Evolutionary conservation across 2,888 invertebrate species (phyloP).

Genomic region (Nymphalis urticae): DNA sequence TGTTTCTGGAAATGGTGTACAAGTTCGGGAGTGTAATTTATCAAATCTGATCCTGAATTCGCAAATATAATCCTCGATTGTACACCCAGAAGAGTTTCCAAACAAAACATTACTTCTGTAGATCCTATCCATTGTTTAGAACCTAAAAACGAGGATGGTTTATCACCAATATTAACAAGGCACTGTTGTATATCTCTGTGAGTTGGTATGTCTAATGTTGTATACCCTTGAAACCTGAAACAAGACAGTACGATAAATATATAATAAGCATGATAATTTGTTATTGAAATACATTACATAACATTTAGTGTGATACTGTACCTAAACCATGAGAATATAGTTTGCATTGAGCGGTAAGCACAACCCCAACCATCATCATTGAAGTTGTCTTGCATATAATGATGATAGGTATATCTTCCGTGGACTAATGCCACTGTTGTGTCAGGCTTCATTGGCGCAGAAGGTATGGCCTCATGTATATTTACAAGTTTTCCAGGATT

Average conservation of each 20-base stretch:
- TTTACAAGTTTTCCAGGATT: slow-evolving; percentile 84
- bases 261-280: not conserved
- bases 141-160: slow-evolving; percentile 91
- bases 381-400: slow-evolving; percentile 97
- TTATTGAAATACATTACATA: not conserved
- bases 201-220: slow-evolving; percentile 87
- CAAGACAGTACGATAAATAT: not conserved
- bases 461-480: slow-evolving; percentile 85
- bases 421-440: slow-evolving; percentile 81
- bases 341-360: slow-evolving; percentile 98
- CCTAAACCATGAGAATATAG: slow-evolving; percentile 97
- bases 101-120: slow-evolving; percentile 96
- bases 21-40: slow-evolving; percentile 89
- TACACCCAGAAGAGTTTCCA: slow-evolving; percentile 90
- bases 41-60: slow-evolving; percentile 91
- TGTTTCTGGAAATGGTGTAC: slow-evolving; percentile 94
- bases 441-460: slow-evolving; percentile 57
- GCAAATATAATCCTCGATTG: slow-evolving; percentile 92
- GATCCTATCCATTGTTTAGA: slow-evolving; percentile 99
- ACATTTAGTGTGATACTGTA: slow-evolving; percentile 46
- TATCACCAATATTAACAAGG: slow-evolving; percentile 96
- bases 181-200: slow-evolving; percentile 95
- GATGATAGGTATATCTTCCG: slow-evolving; percentile 96
- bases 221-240: slow-evolving; percentile 89
- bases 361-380: slow-evolving; percentile 99